phyloP scores from a whole-genome alignment of 2,113 vertebrate species.

The Neolamprologus devosi region DNA sequence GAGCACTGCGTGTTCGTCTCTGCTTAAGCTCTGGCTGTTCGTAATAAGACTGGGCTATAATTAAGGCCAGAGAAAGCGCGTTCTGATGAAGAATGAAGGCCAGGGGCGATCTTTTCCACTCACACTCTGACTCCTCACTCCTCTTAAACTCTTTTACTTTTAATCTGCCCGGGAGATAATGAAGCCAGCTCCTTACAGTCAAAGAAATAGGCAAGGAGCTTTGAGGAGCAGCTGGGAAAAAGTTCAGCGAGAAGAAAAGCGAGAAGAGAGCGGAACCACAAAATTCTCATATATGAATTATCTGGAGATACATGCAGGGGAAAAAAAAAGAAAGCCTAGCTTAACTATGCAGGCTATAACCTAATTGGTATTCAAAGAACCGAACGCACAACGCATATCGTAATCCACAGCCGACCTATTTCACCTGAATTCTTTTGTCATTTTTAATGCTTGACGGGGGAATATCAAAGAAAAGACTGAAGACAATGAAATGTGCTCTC shows the following conservation, averaged over 20 bases:
- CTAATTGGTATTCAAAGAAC: slow-evolving; percentile 27
- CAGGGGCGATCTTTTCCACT: slow-evolving; percentile 16
- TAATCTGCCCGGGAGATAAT: slow-evolving; percentile 53
- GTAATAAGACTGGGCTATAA: slow-evolving; percentile 34
- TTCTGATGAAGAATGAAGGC: slow-evolving; percentile 20
- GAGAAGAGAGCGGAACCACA: not conserved
- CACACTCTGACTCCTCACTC: not conserved
- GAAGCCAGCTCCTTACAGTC: slow-evolving; percentile 15
- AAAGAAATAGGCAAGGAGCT: slow-evolving; percentile 2
- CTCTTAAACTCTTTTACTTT: slow-evolving; percentile 40
- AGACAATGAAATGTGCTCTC: not conserved
- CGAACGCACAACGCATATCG: not conserved
- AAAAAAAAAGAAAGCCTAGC: not conserved
- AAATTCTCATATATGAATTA: slow-evolving; percentile 36
- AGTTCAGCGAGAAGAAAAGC: not conserved
- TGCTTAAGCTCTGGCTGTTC: slow-evolving; percentile 9
- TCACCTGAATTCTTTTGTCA: slow-evolving; percentile 9
- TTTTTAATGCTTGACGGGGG: not conserved
- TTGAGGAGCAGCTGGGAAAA: slow-evolving; percentile 16
- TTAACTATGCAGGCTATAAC: not conserved
- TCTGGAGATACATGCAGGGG: slow-evolving; percentile 1
- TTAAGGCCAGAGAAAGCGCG: slow-evolving; percentile 18
- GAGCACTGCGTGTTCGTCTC: not conserved
- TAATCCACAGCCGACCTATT: slow-evolving; percentile 27
- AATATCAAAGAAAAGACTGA: not conserved